Evolutionary conservation across 1,140 invertebrate species (phyloP).

Genomic region (Megalopta genalis): DNA sequence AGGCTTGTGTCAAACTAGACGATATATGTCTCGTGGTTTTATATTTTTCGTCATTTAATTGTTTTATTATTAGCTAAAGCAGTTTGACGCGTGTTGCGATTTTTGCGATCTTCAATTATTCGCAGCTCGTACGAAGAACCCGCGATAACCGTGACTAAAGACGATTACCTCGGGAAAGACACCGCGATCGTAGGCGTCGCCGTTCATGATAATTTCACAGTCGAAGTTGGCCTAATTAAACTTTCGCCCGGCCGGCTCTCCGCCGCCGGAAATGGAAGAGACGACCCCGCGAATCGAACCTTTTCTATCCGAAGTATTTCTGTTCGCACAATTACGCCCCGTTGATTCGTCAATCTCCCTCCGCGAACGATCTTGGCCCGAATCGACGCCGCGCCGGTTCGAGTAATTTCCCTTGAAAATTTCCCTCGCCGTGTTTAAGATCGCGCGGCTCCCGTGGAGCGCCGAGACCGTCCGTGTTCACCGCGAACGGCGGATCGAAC

Average conservation of each 20-base stretch:
- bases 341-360: constrained; percentile 59
- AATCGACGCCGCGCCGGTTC: background rate
- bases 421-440: constrained; percentile 44
- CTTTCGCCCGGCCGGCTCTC: background rate
- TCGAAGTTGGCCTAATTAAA: constrained; percentile 5
- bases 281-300: constrained; percentile 12
- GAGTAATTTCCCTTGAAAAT: constrained; percentile 55
- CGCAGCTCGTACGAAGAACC: too few relatives aligned
- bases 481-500: too few relatives aligned
- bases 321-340: constrained; percentile 48
- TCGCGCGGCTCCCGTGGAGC: constrained; percentile 1
- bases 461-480: too few relatives aligned
- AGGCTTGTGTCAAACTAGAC: too few relatives aligned
- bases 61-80: too few relatives aligned
- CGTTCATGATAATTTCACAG: background rate
- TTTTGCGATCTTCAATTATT: too few relatives aligned
- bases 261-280: constrained; percentile 6
- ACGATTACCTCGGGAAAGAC: background rate
- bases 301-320: constrained; percentile 46
- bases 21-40: too few relatives aligned
- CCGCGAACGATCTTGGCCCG: constrained; percentile 33
- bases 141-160: too few relatives aligned
- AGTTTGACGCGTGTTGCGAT: too few relatives aligned
- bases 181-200: background rate
- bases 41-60: too few relatives aligned